A percentile compares a stretch with the other conserved stretches of the same genome.
Conservation (phyloP, 2,888 invertebrate species). For the Drosophila hamatofila region DNA sequence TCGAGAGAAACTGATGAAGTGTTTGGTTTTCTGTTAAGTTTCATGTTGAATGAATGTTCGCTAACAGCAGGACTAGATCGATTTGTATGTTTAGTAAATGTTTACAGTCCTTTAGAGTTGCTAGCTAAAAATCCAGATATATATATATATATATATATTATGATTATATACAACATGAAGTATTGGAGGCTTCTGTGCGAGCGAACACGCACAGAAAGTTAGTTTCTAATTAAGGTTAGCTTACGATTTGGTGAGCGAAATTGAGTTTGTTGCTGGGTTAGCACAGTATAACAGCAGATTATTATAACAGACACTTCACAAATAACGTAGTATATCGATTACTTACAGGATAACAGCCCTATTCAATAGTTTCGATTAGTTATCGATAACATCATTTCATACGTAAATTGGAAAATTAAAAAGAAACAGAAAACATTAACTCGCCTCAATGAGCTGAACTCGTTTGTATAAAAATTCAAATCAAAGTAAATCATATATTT, state of each 20-base stretch:
- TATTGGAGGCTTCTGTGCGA: slow-evolving; percentile 3
- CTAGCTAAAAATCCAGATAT: slow-evolving; percentile 14
- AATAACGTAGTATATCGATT: slow-evolving; percentile 37
- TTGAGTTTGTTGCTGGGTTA: slow-evolving; percentile 54
- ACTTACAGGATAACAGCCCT: slow-evolving; percentile 83
- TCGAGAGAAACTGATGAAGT: slow-evolving; percentile 41
- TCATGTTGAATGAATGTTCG: slow-evolving; percentile 5
- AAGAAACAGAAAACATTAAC: slow-evolving; percentile 56
- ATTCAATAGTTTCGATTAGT: slow-evolving; percentile 38
- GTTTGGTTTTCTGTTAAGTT: slow-evolving; percentile 12
- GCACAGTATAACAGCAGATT: slow-evolving; percentile 50
- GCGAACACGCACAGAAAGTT: slow-evolving; percentile 22
- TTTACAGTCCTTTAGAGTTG: slow-evolving; percentile 3
- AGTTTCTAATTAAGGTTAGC: slow-evolving; percentile 61
- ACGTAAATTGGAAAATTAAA: slow-evolving; percentile 68
- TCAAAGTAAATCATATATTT: slow-evolving; percentile 36
- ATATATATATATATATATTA: slow-evolving; percentile 6
- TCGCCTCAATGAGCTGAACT: slow-evolving; percentile 46
- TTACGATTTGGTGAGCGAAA: slow-evolving; percentile 49
- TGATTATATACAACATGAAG: slow-evolving; percentile 43
- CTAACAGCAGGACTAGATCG: slow-evolving; percentile 1
- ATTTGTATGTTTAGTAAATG: slow-evolving; percentile 6
- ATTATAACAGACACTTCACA: slow-evolving; percentile 39
- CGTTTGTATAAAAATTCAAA: slow-evolving; percentile 21
- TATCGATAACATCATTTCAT: slow-evolving; percentile 51